phyloP scores from a whole-genome alignment of 2,113 vertebrate genomes.

The Corythoichthys intestinalis region DNA sequence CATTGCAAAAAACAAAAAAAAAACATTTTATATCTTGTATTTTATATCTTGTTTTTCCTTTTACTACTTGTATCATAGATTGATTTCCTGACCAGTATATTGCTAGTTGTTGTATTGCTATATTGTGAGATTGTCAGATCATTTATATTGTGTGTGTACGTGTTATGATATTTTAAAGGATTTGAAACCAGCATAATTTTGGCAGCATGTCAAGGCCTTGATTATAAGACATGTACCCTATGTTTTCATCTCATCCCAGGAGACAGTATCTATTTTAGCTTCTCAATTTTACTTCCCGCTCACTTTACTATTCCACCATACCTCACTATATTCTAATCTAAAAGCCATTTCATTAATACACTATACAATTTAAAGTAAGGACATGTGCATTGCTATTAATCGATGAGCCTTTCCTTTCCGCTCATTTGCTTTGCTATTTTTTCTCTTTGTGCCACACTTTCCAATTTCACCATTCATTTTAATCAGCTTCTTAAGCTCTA shows the following conservation, averaged over 20 bases:
- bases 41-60: too few relatives aligned
- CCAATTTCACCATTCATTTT: slow-evolving; percentile 69
- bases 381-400: slow-evolving; percentile 73
- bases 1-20: too few relatives aligned
- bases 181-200: too few relatives aligned
- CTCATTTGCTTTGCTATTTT: slow-evolving; percentile 48
- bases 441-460: slow-evolving; percentile 59
- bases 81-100: too few relatives aligned
- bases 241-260: slow-evolving; percentile 18
- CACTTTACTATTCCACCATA: background rate
- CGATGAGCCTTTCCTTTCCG: slow-evolving; percentile 32
- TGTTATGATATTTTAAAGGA: too few relatives aligned
- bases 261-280: slow-evolving; percentile 9
- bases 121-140: too few relatives aligned
- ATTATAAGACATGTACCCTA: slow-evolving; percentile 31
- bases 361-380: slow-evolving; percentile 54
- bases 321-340: slow-evolving; percentile 39
- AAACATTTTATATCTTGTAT: too few relatives aligned
- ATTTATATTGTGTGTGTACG: too few relatives aligned
- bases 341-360: slow-evolving; percentile 67
- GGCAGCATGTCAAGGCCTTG: slow-evolving; percentile 66
- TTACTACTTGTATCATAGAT: too few relatives aligned
- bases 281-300: background rate
- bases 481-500: slow-evolving; percentile 71
- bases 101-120: too few relatives aligned